Evolutionary conservation across 1,140 invertebrate species (phyloP).

Genomic region (Laupala kohalensis): DNA sequence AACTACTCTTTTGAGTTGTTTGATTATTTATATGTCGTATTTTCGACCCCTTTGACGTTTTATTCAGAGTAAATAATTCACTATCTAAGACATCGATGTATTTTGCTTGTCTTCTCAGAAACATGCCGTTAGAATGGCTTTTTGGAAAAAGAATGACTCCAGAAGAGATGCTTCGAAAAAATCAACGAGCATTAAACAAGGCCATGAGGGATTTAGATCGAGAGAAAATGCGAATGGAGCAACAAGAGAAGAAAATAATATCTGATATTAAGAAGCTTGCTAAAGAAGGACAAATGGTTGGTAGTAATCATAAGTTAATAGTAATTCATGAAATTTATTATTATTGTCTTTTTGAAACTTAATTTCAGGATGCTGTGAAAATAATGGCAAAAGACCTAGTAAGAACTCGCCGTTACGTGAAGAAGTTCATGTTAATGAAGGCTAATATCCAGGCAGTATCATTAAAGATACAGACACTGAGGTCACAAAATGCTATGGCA

Average conservation of each 20-base stretch:
- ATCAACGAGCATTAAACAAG: slow-evolving; percentile 96
- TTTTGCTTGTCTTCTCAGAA: too few relatives aligned
- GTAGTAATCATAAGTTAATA: slow-evolving; percentile 3
- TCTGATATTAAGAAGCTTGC: slow-evolving; percentile 98
- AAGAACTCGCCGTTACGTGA: slow-evolving; percentile 84
- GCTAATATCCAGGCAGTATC: slow-evolving; percentile 99
- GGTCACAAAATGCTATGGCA: slow-evolving; percentile 98
- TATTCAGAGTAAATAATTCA: too few relatives aligned
- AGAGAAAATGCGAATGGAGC: slow-evolving; percentile 91
- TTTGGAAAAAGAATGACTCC: slow-evolving; percentile 94
- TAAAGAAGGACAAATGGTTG: slow-evolving; percentile 97
- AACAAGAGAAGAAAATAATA: slow-evolving; percentile 98
- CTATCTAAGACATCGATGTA: too few relatives aligned
- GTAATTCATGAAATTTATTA: background rate
- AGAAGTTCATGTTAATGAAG: slow-evolving; percentile 99
- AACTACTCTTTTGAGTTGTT: too few relatives aligned
- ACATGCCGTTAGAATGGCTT: slow-evolving; percentile 74
- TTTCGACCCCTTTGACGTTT: too few relatives aligned
- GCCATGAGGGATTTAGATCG: slow-evolving; percentile 95
- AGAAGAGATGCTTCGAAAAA: slow-evolving; percentile 95
- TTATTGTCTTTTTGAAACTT: slow-evolving; percentile 1
- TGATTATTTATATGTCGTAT: too few relatives aligned
- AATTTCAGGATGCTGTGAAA: slow-evolving; percentile 93
- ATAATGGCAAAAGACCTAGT: slow-evolving; percentile 99
- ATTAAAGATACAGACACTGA: slow-evolving; percentile 94